Conservation (phyloP, 92 coral and sea anemone species). For the Epizoanthus ramosus region DNA sequence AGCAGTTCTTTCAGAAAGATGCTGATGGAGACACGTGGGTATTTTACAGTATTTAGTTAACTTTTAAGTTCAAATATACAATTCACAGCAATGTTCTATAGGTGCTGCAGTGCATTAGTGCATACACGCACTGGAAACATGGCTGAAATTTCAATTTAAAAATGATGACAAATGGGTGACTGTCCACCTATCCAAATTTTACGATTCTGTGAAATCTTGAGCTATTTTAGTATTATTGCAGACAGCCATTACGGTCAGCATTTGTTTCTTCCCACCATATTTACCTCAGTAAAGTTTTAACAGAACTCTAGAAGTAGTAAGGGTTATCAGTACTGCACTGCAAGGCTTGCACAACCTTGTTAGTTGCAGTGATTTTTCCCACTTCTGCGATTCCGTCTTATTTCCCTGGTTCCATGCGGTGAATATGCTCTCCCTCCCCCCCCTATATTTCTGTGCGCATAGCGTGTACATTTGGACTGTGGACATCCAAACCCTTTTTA, state of each 20-base stretch:
- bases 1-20: conserved; percentile 31
- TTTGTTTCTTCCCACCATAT: neutral
- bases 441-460: too few relatives aligned
- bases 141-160: too few relatives aligned
- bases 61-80: neutral
- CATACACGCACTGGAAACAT: neutral
- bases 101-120: neutral
- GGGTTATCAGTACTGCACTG: too few relatives aligned
- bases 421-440: too few relatives aligned
- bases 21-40: conserved; percentile 40
- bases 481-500: neutral
- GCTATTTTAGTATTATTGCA: neutral
- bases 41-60: neutral
- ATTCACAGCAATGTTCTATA: neutral
- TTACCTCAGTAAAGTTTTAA: neutral
- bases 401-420: neutral
- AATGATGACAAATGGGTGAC: too few relatives aligned
- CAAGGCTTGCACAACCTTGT: neutral
- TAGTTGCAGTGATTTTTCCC: neutral
- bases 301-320: too few relatives aligned
- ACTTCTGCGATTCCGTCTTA: neutral
- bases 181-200: too few relatives aligned
- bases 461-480: too few relatives aligned
- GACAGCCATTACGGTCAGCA: too few relatives aligned
- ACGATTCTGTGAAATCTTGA: neutral